Conservation (phyloP, 2,113 vertebrate genomes). For the Pitta sordida region DNA sequence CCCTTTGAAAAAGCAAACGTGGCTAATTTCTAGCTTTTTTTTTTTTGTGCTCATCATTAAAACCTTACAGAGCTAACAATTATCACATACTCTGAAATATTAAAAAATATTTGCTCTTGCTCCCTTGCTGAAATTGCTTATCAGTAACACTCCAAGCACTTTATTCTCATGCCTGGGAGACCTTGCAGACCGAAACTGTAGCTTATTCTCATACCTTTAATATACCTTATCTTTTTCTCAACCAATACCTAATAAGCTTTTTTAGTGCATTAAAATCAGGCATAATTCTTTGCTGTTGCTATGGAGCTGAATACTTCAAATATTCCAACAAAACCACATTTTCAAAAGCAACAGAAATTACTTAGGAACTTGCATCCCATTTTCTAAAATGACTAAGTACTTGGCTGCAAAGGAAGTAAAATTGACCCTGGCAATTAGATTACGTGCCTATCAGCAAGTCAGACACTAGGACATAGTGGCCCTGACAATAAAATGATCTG, state of each 20-base stretch:
- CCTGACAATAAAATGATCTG: background rate
- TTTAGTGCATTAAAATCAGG: background rate
- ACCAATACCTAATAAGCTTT: background rate
- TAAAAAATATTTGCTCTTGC: background rate
- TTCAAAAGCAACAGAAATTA: background rate
- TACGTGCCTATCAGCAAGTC: background rate
- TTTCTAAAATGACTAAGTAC: background rate
- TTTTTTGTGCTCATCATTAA: background rate
- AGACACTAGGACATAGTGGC: background rate
- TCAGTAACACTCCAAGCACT: background rate
- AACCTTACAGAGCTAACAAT: background rate
- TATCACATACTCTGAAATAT: background rate
- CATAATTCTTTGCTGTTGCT: background rate
- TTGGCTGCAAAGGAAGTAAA: background rate
- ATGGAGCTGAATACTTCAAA: background rate
- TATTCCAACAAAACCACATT: background rate
- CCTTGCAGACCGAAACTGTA: background rate
- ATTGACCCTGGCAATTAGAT: background rate
- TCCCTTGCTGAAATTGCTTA: background rate
- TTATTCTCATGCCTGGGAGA: background rate
- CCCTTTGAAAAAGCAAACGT: background rate
- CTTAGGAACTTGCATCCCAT: background rate
- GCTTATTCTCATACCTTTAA: background rate
- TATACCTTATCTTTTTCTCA: background rate
- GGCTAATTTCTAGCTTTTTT: background rate